A percentile compares a stretch with the other conserved stretches of the same genome.
These are phyloP conservation scores for Lymantria monacha DNA, from an alignment of 2,888 invertebrate genomes.

Conservation along the genomic window DNA sequence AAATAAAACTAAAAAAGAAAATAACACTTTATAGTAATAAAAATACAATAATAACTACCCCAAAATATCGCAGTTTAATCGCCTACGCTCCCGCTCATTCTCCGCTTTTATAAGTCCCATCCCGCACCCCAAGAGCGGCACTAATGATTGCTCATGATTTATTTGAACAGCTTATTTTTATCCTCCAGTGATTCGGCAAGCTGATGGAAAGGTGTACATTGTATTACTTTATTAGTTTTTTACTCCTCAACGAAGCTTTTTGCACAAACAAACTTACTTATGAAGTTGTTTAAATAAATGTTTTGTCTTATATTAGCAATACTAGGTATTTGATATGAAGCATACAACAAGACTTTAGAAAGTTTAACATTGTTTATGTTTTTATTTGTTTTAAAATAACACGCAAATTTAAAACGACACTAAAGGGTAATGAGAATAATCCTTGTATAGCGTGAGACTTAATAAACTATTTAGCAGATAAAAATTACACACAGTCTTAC, in stretches of 20 bases:
- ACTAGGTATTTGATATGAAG: not conserved
- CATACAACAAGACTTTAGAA: too few species aligned
- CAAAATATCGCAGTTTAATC: too few species aligned
- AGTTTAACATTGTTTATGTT: too few species aligned
- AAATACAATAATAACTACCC: too few species aligned
- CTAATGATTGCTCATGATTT: slow-evolving; percentile 79
- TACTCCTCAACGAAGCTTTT: not conserved
- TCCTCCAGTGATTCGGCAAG: slow-evolving; percentile 53
- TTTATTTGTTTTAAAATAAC: too few species aligned
- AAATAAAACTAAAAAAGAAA: too few species aligned
- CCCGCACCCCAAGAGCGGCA: slow-evolving; percentile 40
- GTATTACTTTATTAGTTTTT: slow-evolving; percentile 7
- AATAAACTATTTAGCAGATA: too few species aligned
- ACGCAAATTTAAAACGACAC: too few species aligned
- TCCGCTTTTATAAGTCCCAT: slow-evolving; percentile 8
- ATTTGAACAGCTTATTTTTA: slow-evolving; percentile 70
- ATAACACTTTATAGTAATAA: too few species aligned
- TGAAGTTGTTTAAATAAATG: not conserved
- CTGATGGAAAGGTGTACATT: slow-evolving; percentile 50
- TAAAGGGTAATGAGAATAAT: too few species aligned
- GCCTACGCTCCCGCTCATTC: slow-evolving; percentile 19
- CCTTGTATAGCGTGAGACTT: too few species aligned
- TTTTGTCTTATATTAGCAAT: not conserved
- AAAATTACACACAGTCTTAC: too few species aligned
- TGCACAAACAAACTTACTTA: not conserved